Evolutionary conservation across 1,140 invertebrate genomes (phyloP), one percentile per base, ranked within the genome.

Genomic region (Bombus fervidus): DNA sequence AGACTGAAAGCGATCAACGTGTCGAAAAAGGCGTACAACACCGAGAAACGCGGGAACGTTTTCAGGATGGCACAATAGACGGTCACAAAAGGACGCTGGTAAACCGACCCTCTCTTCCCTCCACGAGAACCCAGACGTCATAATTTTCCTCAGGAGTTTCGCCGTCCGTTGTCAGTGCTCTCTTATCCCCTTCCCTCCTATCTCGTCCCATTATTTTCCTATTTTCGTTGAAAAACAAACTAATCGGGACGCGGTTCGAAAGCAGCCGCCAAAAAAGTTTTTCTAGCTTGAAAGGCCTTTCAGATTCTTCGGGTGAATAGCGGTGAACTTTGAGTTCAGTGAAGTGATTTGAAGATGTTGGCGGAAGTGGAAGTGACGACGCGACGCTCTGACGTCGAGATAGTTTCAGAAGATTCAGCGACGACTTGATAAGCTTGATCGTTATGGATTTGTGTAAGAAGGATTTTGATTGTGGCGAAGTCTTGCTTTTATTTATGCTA

Each of bases 1-100:
- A 41, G 25, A 69, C 76, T 47, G 85, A 66, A 87, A 89, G 81
- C 81, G 87, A 90, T 89, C 79, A 84, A 84, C 88, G 88, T 78
- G 85, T 89, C 85, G 81, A 39, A 18, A 41, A 34, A 25, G 34
- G 47, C 47, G 47, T 53, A 22, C 47, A 53, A 53, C 47, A 28
- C 41, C 43, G 71, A 37, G 78, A 66, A 69, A 72, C 47, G 47
- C 47, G 47, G 6, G 47, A 87, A 79, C 74, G 81, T 90, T 90
- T 84, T 89, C 72, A 57, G 62, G 18, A 43, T 28, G 47, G 74
- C 77, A 90, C 89, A 89, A 87, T 90, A 79, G 89, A 57, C 77
- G 73, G 62, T 34, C 81, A 79, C 87, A 83, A 89, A 89, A 87
- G 88, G 89, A 79, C 64, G 68, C n/a, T 68, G 62, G 62, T 71